Base-by-base conservation (phyloP, 2,888 invertebrate species). In the Lasioglossum marginatum region DNA sequence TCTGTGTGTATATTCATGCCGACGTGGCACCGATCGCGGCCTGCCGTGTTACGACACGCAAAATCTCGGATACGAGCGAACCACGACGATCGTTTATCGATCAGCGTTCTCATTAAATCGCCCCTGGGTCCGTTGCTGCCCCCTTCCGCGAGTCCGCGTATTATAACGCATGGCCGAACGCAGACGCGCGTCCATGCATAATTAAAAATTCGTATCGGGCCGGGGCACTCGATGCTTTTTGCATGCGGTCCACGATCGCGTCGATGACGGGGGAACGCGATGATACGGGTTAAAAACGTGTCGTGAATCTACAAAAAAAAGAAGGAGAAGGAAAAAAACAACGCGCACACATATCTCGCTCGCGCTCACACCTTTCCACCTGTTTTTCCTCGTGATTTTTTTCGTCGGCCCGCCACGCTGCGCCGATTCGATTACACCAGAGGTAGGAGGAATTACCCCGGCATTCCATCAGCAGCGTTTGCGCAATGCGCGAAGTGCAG, bases 81-180 rank as follows among this genome's bases (percentile, higher is more conserved):
- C n/a, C 10, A 31, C 72, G 86, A 82, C 81, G 88, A 88, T 90
- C 87, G 89, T 88, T 91, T 87, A 91, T 91, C 88, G 90, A 90
- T 87, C 82, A 72, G 27, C 79, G 48, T 72, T 83, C 80, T 83
- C 82, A 75, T 87, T 88, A 86, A 90, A 86, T 81, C 77, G 73
- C 73, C 77, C 68, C 68, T 34, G 19, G 34, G 8, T 34, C 52
- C 66, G 48, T 34, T 16, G 23, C 27, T 23, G 27, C 72, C 68
- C 48, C 12, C 57, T 73, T 31, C 48, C 77, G 45, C 66, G 70
- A 43, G 57, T 77, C 34, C 19, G 66, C 23, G 34, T 66, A 81
- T 89, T 89, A 87, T 86, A 89, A 82, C 82, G 85, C 89, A 66
- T 79, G 82, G 86, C 34, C 78, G 76, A 70, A 60, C 77, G 81